phyloP scores from a whole-genome alignment of 2,113 vertebrate species.

The Hippocampus guttulatus region DNA sequence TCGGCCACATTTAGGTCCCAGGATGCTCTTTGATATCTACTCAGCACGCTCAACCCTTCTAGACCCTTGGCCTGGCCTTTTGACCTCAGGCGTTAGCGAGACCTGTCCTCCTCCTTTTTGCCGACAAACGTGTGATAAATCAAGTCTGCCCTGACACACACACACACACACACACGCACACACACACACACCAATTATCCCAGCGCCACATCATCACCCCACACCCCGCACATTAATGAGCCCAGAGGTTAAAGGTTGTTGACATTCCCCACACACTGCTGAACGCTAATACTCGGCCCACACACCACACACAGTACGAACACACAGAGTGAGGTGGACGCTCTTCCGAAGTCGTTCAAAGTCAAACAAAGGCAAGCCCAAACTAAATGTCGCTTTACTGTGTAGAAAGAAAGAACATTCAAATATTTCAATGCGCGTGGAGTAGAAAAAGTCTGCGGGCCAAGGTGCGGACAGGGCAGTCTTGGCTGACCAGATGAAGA shows the following conservation, averaged over 20 bases:
- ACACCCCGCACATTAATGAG: slow-evolving; percentile 57
- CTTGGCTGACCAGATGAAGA: slow-evolving; percentile 53
- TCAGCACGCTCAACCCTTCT: slow-evolving; percentile 62
- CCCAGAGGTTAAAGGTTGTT: slow-evolving; percentile 59
- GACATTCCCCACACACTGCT: slow-evolving; percentile 54
- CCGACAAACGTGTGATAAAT: slow-evolving; percentile 79
- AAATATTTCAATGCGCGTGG: slow-evolving; percentile 14
- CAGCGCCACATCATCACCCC: slow-evolving; percentile 47
- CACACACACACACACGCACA: not conserved
- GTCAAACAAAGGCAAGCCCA: not conserved
- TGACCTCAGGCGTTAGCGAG: slow-evolving; percentile 52
- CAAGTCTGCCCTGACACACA: slow-evolving; percentile 61
- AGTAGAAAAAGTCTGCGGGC: slow-evolving; percentile 46
- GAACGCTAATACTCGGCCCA: slow-evolving; percentile 26
- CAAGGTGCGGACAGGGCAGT: slow-evolving; percentile 31
- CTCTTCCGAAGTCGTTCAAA: not conserved
- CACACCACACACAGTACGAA: slow-evolving; percentile 24
- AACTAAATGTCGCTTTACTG: not conserved
- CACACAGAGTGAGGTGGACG: slow-evolving; percentile 5
- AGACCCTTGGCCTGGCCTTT: slow-evolving; percentile 60
- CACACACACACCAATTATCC: slow-evolving; percentile 46
- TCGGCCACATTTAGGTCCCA: slow-evolving; percentile 67
- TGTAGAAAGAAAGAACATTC: slow-evolving; percentile 10
- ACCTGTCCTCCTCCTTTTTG: slow-evolving; percentile 39
- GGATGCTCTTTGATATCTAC: slow-evolving; percentile 70